phyloP scores from a whole-genome alignment of 1,140 invertebrate genomes.

The Rhopalosiphum padi region DNA sequence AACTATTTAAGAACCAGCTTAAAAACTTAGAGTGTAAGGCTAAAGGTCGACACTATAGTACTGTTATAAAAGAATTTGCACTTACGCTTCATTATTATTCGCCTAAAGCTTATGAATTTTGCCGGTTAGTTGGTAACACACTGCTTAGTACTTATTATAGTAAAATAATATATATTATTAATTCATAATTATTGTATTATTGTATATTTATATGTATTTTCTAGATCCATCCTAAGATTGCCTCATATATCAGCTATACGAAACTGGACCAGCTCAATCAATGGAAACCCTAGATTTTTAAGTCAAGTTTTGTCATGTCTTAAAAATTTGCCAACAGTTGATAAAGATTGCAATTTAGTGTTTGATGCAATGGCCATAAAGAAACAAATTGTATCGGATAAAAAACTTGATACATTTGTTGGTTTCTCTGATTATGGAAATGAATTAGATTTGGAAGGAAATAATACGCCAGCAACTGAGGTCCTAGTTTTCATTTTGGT shows the following conservation, averaged over 20 bases:
- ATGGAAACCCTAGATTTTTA: neutral
- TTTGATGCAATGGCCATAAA: neutral
- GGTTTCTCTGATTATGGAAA: slow-evolving; percentile 13
- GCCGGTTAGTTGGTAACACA: neutral
- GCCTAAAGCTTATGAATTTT: slow-evolving; percentile 3
- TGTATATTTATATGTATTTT: neutral
- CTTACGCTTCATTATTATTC: neutral
- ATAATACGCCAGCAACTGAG: slow-evolving; percentile 2
- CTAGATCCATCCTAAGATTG: neutral
- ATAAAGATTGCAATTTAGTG: slow-evolving; percentile 3
- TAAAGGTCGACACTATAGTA: neutral
- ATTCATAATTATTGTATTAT: neutral
- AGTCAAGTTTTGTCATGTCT: neutral
- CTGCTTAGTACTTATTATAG: no score
- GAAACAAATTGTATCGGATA: neutral
- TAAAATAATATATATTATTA: no score
- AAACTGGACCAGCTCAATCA: neutral
- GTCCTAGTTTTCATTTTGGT: slow-evolving; percentile 4
- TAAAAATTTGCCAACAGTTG: neutral
- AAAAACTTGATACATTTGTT: neutral
- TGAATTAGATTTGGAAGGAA: slow-evolving; percentile 5
- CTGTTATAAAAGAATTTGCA: neutral
- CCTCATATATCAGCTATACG: neutral
- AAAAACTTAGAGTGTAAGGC: neutral
- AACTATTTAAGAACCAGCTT: neutral